These are phyloP conservation scores for Dunckerocampus dactyliophorus DNA, from an alignment of 2,113 vertebrate genomes.

Conservation along the genomic window DNA sequence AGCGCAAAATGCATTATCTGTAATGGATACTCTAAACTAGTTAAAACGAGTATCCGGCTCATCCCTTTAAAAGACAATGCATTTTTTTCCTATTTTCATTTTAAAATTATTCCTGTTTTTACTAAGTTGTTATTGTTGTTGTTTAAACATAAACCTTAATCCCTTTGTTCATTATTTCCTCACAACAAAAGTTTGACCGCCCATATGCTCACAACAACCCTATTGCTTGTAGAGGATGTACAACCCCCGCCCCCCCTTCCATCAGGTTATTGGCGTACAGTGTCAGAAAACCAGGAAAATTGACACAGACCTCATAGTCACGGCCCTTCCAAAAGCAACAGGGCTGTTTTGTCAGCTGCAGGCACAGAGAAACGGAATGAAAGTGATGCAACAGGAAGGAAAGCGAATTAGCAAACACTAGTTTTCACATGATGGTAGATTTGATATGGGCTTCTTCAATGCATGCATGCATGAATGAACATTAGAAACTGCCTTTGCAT, in stretches of 20 bases:
- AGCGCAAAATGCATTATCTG: no score
- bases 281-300: conserved; percentile 64
- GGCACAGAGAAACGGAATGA: conserved; percentile 17
- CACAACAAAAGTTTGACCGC: no score
- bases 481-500: neutral
- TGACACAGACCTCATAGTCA: conserved; percentile 60
- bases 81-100: no score
- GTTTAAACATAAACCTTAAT: no score
- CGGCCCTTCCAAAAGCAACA: conserved; percentile 49
- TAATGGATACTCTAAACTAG: no score
- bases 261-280: conserved; percentile 53
- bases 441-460: neutral
- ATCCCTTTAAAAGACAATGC: no score
- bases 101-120: no score
- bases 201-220: no score
- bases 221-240: neutral
- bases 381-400: conserved; percentile 34
- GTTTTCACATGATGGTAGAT: conserved; percentile 4
- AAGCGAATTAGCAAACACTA: neutral
- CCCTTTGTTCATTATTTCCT: no score
- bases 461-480: neutral
- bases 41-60: no score
- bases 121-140: no score
- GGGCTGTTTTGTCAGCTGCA: conserved; percentile 73
- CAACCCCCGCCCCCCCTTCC: conserved; percentile 22